Conservation (phyloP, 2,888 invertebrate genomes). For the Erebia epiphron region DNA sequence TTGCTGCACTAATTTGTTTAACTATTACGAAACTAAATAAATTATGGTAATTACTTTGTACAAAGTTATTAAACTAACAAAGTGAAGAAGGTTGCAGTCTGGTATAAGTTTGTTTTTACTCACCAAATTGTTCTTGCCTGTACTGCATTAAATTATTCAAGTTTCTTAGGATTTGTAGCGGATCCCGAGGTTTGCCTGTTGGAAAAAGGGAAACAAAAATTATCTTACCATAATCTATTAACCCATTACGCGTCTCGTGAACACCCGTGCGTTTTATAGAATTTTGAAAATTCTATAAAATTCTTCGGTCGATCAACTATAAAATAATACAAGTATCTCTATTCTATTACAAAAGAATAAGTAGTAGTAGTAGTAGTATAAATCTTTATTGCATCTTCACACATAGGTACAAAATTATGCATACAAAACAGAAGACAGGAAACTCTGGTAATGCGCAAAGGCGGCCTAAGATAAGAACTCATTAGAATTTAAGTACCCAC, state of each 20-base stretch:
- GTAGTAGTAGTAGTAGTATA: too few relatives aligned
- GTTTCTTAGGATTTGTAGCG: slow-evolving; percentile 70
- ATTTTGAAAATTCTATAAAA: not conserved
- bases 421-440: too few relatives aligned
- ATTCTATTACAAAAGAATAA: not conserved
- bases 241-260: not conserved
- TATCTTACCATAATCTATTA: not conserved
- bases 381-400: too few relatives aligned
- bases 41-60: slow-evolving; percentile 15
- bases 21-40: slow-evolving; percentile 20
- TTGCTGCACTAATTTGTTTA: slow-evolving; percentile 11
- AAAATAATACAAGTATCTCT: not conserved
- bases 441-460: too few relatives aligned
- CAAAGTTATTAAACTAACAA: slow-evolving; percentile 16
- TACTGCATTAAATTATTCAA: slow-evolving; percentile 70
- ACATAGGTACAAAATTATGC: too few relatives aligned
- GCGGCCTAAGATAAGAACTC: too few relatives aligned
- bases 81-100: slow-evolving; percentile 18
- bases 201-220: slow-evolving; percentile 13
- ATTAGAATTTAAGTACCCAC: slow-evolving; percentile 44
- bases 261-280: too few relatives aligned
- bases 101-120: slow-evolving; percentile 39
- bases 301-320: not conserved
- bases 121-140: slow-evolving; percentile 70
- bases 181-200: slow-evolving; percentile 71